A percentile compares a stretch with the other conserved stretches of the same genome.
phyloP scores from a whole-genome alignment of 1,140 invertebrate species.

The Drosophila watanabei region DNA sequence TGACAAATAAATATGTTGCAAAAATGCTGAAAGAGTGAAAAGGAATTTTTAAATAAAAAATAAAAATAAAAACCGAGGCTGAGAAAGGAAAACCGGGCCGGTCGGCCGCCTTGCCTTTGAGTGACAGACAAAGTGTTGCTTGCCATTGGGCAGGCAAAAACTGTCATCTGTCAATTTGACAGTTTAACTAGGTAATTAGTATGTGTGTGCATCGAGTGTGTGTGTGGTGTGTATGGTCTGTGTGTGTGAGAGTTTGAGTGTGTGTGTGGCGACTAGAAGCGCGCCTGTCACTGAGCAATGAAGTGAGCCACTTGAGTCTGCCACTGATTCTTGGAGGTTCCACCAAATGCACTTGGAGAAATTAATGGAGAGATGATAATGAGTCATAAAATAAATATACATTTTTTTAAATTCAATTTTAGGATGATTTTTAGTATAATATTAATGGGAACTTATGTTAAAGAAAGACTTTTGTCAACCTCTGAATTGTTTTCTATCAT shows the following conservation, averaged over 20 bases:
- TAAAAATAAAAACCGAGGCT: slow-evolving; percentile 9
- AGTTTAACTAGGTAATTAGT: slow-evolving; percentile 85
- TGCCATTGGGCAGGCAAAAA: slow-evolving; percentile 72
- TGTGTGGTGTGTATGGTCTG: slow-evolving; percentile 14
- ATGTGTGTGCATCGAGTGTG: slow-evolving; percentile 49
- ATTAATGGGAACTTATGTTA: background rate
- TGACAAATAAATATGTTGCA: slow-evolving; percentile 78
- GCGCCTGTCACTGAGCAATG: slow-evolving; percentile 75
- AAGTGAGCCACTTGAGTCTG: slow-evolving; percentile 74
- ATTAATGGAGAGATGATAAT: background rate
- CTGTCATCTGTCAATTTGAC: slow-evolving; percentile 85
- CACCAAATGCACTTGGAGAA: slow-evolving; percentile 20
- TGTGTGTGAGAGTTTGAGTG: slow-evolving; percentile 15
- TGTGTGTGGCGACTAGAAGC: slow-evolving; percentile 58
- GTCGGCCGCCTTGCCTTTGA: slow-evolving; percentile 46
- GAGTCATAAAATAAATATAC: too few relatives aligned
- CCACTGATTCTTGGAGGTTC: slow-evolving; percentile 48
- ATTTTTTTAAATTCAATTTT: too few relatives aligned
- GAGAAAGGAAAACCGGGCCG: slow-evolving; percentile 26
- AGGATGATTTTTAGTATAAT: background rate
- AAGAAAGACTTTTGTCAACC: background rate
- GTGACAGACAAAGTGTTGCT: slow-evolving; percentile 77
- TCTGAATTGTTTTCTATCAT: background rate
- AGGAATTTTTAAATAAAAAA: slow-evolving; percentile 1
- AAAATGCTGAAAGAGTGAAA: slow-evolving; percentile 32